A percentile compares a stretch with the other conserved stretches of the same genome.
phyloP scores from a whole-genome alignment of 2,113 vertebrate genomes.

The Drymodes brunneopygia region DNA sequence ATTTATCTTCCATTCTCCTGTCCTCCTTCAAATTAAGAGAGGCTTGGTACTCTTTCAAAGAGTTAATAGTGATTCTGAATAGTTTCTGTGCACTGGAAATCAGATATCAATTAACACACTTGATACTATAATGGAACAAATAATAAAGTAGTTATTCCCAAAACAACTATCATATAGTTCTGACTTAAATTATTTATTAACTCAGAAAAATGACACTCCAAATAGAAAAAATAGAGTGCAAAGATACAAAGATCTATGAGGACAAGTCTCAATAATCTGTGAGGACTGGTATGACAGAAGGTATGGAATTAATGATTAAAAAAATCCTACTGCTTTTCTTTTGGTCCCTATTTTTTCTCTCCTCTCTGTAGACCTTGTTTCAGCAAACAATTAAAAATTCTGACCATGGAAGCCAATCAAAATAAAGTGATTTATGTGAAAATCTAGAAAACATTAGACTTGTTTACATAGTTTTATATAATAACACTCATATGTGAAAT shows the following conservation, averaged over 20 bases:
- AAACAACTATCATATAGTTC: neutral
- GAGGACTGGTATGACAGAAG: neutral
- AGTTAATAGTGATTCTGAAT: neutral
- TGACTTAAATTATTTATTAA: neutral
- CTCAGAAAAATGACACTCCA: neutral
- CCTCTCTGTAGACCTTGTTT: neutral
- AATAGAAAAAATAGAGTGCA: neutral
- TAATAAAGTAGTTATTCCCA: neutral
- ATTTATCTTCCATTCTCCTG: neutral
- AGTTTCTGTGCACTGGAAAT: neutral
- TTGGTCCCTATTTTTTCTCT: neutral
- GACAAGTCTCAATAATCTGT: neutral
- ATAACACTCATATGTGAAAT: neutral
- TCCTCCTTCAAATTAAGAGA: neutral
- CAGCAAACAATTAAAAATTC: neutral
- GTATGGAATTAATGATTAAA: neutral
- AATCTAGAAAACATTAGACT: neutral
- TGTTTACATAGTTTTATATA: neutral
- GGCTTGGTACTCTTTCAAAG: neutral
- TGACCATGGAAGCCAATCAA: neutral
- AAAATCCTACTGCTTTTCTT: neutral
- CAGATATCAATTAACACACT: neutral
- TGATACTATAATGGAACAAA: neutral
- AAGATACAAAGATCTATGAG: neutral
- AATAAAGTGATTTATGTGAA: neutral